Evolutionary conservation across 2,888 invertebrate genomes (phyloP), one percentile per base, ranked within the genome.

Genomic region (Drosophila multiciliata): DNA sequence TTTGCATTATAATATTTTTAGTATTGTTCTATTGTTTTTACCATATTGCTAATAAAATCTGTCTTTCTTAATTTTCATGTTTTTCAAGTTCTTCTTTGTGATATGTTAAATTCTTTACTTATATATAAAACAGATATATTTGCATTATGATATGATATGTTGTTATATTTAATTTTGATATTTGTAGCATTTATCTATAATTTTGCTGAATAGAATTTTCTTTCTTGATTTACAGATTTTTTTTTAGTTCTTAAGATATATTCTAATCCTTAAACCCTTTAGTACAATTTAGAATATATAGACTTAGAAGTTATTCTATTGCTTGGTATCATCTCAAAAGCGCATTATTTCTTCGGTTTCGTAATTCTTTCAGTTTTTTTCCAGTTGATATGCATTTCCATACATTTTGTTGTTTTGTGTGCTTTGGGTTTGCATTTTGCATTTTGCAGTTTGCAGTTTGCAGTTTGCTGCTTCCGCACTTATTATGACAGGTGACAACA

Each of bases 401-500:
- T n/a, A 11, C 26, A 32, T 11, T 49, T 42, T 23, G 52, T 32
- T 49, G 33, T 53, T 68, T 20, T 12, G 20, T 20, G 7, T 58
- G 59, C 42, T 48, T 54, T 60, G 45, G 64, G 59, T 42, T 69
- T 59, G 66, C 23, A 48, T 17, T 49, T 29, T 57, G 66, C 23
- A 48, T 17, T 49, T 29, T 57, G 29, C 29, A 29, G 4, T 26
- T 26, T 26, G 26, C 26, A 26, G 26, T 26, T 29, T 60, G 66
- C 23, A 48, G 15, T 49, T 29, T 57, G 57, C 26, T 55, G 55
- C 83, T 88, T 85, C 87, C 86, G 90, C 75, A 87, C 90, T 90
- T 90, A 87, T 87, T 87, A 90, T 87, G 87, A 87, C 87, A 87
- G 87, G 87, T 87, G 87, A 90, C 87, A 87, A 90, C 87, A 90